phyloP scores from a whole-genome alignment of 2,113 vertebrate genomes.

The Apodemus sylvaticus region DNA sequence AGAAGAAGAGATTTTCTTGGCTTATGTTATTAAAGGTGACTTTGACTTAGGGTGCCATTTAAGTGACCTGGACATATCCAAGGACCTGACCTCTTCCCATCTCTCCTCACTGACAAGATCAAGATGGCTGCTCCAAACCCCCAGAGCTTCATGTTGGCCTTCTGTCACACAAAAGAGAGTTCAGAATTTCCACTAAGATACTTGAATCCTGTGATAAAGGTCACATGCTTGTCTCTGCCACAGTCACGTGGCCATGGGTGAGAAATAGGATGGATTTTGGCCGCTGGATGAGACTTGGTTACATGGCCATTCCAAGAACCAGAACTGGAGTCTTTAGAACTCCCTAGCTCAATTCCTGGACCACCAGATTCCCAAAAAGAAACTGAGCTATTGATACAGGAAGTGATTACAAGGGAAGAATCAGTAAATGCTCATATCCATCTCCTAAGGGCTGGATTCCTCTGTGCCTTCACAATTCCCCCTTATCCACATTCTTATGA shows the following conservation, averaged over 20 bases:
- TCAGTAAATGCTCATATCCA: background rate
- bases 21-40: conserved; percentile 2
- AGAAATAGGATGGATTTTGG: background rate
- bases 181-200: background rate
- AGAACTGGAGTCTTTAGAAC: background rate
- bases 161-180: background rate
- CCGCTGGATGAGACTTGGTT: background rate
- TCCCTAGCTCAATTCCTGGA: background rate
- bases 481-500: background rate
- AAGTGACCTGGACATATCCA: background rate
- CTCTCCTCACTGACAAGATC: background rate
- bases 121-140: background rate
- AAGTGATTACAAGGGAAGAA: background rate
- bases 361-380: background rate
- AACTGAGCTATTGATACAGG: background rate
- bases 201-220: background rate
- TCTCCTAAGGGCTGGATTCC: background rate
- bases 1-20: background rate
- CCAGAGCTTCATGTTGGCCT: background rate
- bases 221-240: background rate
- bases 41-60: background rate
- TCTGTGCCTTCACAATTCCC: background rate
- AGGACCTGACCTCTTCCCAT: background rate
- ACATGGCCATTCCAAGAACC: background rate
- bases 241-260: background rate